Base-by-base conservation (phyloP, 2,113 vertebrate genomes). In the Cryptoleucopteryx plumbea region DNA sequence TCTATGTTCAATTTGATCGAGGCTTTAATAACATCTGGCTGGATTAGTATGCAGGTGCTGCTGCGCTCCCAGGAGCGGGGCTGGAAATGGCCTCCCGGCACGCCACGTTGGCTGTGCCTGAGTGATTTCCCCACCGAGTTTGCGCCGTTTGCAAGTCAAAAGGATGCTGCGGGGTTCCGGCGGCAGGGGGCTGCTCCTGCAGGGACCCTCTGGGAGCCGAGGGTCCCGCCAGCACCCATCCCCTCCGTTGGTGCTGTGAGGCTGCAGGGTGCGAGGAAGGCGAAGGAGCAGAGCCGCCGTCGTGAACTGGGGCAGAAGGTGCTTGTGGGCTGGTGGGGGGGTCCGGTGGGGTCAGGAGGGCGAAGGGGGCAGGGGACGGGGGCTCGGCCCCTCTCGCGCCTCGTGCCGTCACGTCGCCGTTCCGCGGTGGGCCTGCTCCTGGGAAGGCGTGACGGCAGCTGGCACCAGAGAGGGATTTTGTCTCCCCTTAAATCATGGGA, bases 51-150 rank as follows among this genome's bases (percentile, higher is more conserved):
- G 43, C 15, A 2, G 87, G 68, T 50, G 50, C 34, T 0, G 21
- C 58, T 18, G 47, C 0, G 6, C 34, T 67, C 50, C 56, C 42
- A 2, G 52, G 47, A 55, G 59, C 1, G 3, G 36, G 56, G 61
- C 47, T 88, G 74, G 88, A 38, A 26, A 47, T 3, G 42, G 11
- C 13, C 58, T 66, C 53, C 81, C 2, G 4, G 38, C 0, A 1
- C 3, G 2, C 32, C 52, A 0, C 1, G 7, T 20, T 42, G 22
- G 26, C 81, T 20, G 16, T 3, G 2, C 50, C 34, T 0, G 27
- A 42, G 61, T 6, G 16, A 53, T 74, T 74, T 66, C 70, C 23
- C 23, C 80, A 38, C 6, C 10, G 3, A 17, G 9, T 45, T 21
- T 58, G 6, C 0, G 0, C 32, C 1, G 0, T 62, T 66, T 47